phyloP scores from a whole-genome alignment of 2,888 invertebrate species.

The Ctena decussata region DNA sequence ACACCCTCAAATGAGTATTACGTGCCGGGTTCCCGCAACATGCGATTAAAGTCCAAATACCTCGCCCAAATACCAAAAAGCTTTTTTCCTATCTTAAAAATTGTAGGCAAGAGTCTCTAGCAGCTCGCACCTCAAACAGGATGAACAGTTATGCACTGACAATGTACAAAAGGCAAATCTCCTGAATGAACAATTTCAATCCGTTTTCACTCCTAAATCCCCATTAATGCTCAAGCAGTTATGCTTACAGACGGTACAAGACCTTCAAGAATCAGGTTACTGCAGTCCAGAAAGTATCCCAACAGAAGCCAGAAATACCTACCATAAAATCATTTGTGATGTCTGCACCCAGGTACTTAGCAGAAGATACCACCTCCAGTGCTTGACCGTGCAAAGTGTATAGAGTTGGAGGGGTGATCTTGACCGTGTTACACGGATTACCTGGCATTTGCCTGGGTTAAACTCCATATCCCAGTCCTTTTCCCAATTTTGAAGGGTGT shows the following conservation, averaged over 20 bases:
- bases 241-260: background rate
- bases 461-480: no score
- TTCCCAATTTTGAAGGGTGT: no score
- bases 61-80: conserved; percentile 6
- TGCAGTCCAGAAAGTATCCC: background rate
- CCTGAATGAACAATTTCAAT: background rate
- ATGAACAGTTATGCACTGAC: background rate
- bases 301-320: background rate
- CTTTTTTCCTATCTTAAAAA: background rate
- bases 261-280: background rate
- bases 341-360: no score
- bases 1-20: no score
- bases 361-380: no score
- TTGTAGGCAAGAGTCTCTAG: background rate
- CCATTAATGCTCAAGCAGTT: background rate
- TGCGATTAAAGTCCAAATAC: no score
- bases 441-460: no score
- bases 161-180: background rate
- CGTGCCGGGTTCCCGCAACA: no score
- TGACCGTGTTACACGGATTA: no score
- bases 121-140: background rate
- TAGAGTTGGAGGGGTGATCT: no score
- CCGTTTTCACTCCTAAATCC: background rate
- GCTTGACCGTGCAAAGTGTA: no score
- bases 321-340: no score